Conservation (phyloP, 2,113 vertebrate genomes). For the Oryzias woworae region DNA sequence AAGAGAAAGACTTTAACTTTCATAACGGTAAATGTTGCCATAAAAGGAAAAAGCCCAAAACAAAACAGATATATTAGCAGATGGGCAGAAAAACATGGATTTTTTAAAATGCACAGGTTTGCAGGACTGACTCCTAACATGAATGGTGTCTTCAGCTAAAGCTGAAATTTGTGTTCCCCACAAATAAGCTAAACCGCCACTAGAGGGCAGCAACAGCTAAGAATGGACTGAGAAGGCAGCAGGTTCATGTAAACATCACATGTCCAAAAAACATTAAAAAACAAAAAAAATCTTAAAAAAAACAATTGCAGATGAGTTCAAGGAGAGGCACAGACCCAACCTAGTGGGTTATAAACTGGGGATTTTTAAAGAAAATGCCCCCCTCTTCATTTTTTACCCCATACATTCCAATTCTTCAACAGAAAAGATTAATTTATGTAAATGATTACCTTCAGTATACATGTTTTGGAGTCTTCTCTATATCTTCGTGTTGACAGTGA, state of each 20-base stretch:
- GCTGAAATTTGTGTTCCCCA: too few relatives aligned
- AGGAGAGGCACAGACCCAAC: not conserved
- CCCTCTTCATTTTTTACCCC: not conserved
- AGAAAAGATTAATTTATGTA: too few relatives aligned
- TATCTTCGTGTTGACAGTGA: too few relatives aligned
- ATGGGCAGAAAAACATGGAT: not conserved
- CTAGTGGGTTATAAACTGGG: not conserved
- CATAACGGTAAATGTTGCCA: slow-evolving; percentile 21
- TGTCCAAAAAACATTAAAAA: not conserved
- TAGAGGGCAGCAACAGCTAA: slow-evolving; percentile 25
- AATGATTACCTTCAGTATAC: too few relatives aligned
- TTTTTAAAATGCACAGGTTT: slow-evolving; percentile 2
- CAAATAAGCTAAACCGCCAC: slow-evolving; percentile 18
- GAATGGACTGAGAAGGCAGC: slow-evolving; percentile 28
- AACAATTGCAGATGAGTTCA: not conserved
- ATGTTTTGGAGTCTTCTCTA: too few relatives aligned
- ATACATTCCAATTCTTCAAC: slow-evolving; percentile 9
- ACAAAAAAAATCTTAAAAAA: not conserved
- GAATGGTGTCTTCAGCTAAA: slow-evolving; percentile 6
- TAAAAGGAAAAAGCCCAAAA: slow-evolving; percentile 14
- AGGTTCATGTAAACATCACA: slow-evolving; percentile 42
- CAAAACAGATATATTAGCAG: not conserved
- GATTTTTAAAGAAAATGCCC: not conserved
- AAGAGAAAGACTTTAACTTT: slow-evolving; percentile 22
- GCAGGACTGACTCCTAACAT: slow-evolving; percentile 1